Conservation (phyloP, 1,140 invertebrate genomes). For the Lethocerus indicus region DNA sequence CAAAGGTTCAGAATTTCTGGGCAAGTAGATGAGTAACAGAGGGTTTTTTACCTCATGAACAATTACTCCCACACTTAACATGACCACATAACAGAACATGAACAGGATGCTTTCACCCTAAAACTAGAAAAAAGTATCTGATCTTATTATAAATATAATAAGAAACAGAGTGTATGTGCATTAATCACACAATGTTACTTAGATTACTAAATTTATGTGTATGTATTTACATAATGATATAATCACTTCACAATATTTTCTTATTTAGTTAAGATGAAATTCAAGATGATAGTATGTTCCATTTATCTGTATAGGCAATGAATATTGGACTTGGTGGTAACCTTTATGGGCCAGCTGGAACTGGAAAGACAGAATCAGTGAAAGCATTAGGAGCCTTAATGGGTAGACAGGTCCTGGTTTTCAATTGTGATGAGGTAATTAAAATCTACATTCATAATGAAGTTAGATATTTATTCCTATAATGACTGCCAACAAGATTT, state of each 20-base stretch:
- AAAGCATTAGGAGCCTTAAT: conserved; percentile 83
- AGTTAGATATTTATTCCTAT: no score
- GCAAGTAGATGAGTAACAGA: no score
- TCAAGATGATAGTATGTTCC: background rate
- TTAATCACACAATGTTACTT: background rate
- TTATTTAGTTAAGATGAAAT: background rate
- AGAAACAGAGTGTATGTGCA: background rate
- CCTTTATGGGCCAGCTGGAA: conserved; percentile 96
- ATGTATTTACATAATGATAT: background rate
- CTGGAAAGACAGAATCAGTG: conserved; percentile 94
- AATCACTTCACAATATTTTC: background rate
- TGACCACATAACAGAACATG: no score
- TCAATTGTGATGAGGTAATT: conserved; percentile 90
- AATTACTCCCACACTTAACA: no score
- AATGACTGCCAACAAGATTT: no score
- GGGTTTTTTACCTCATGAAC: no score
- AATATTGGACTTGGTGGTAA: conserved; percentile 92
- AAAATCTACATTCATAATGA: background rate
- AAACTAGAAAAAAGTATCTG: no score
- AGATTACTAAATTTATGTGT: background rate
- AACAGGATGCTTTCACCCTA: no score
- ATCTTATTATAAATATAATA: no score
- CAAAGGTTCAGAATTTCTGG: no score
- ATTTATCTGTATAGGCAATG: conserved; percentile 48
- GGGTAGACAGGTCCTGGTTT: conserved; percentile 85